Evolutionary conservation across 1,140 invertebrate genomes (phyloP).

Genomic region (Papilio xuthus): DNA sequence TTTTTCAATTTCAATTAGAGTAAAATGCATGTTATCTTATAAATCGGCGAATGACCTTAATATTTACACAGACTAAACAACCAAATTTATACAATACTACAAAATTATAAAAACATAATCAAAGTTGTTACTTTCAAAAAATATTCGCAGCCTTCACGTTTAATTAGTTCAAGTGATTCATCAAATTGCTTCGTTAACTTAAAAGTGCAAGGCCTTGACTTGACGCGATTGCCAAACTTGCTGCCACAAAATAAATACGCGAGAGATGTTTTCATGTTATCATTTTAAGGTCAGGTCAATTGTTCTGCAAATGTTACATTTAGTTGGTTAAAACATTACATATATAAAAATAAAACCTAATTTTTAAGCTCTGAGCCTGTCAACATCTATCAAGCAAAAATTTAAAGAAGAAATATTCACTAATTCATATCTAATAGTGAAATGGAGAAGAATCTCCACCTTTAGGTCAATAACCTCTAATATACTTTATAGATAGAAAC

Average conservation of each 20-base stretch:
- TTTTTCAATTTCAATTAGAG: not conserved
- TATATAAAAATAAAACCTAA: not conserved
- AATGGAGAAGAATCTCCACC: not conserved
- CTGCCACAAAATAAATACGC: not conserved
- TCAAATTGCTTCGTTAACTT: constrained; percentile 22
- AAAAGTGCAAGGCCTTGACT: constrained; percentile 19
- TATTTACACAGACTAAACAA: not conserved
- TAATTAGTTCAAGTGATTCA: constrained; percentile 25
- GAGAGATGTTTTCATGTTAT: not conserved
- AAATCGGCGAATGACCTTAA: no score
- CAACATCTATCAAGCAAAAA: not conserved
- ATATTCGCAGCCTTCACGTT: constrained; percentile 14
- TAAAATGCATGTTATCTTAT: no score
- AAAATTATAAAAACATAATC: constrained; percentile 4
- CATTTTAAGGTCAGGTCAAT: not conserved
- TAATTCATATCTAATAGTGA: not conserved
- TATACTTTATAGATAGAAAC: not conserved
- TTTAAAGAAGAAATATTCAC: not conserved
- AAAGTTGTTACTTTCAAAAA: not conserved
- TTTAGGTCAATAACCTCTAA: not conserved
- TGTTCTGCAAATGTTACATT: not conserved
- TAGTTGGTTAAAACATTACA: not conserved
- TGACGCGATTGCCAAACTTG: not conserved
- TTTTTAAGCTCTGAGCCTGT: not conserved
- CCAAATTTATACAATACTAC: not conserved